Base-by-base conservation (phyloP, 2,888 invertebrate species). In the Melanchra persicariae region DNA sequence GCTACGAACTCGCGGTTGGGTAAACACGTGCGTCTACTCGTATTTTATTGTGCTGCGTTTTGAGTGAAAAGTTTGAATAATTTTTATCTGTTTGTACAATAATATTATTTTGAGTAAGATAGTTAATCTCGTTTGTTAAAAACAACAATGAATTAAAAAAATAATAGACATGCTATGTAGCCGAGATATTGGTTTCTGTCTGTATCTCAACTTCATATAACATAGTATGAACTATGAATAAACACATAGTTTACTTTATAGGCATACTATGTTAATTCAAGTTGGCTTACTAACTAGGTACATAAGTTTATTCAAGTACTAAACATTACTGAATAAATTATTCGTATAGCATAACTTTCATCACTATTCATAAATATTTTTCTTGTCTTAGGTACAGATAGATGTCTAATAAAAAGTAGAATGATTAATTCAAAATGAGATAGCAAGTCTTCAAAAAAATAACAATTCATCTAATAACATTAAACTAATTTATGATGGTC, bases 1-100 rank as follows among this genome's bases (percentile, higher is more conserved):
- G 88, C 90, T 91, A 91, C 93, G 91, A 78, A 86, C 84, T 86
- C 87, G 90, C 85, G 87, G 63, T 81, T 85, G 75, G 74, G 72
- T 85, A 81, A 84, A 85, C 91, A 90, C 93, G 92, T 89, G 90
- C 81, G 86, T 70, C 67, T 72, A 74, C 79, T 84, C 81, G 84
- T 78, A 80, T 73, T 72, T 75, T 72, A 70, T 81, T 80, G 74
- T 77, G 76, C 60, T 80, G 68, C 61, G 61, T 79, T 69, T 73
- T 76, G 1, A 74, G 82, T 83, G 82, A 62, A 75, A 71, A 81
- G 69, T 82, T 78, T 22, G 9, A 61, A 59, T 59, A 24, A 12
- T 34, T 52, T 49, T 24, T 47, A 51, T 40, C 0, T 55, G 8
- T 34, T 60, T 54, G 5, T 55, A 2, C 51, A 22, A 40, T 22